Evolutionary conservation across 2,113 vertebrate species (phyloP), one percentile per base, ranked within the genome.

Genomic region (Xenopus borealis): DNA sequence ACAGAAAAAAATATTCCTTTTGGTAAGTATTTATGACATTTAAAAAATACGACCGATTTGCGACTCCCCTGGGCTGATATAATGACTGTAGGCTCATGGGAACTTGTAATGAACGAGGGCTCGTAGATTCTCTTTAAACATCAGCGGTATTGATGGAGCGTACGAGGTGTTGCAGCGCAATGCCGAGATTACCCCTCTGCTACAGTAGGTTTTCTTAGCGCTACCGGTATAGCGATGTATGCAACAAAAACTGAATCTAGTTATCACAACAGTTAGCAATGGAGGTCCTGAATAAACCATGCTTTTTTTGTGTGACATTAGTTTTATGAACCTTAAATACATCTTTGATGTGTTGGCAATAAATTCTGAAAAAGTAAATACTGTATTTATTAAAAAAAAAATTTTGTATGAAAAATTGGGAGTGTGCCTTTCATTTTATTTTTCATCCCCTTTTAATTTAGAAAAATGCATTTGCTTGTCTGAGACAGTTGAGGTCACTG

Each of bases 281-380:
- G 86, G 90, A 93, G 91, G 92, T 92, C 87, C 82, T 85, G 90
- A 92, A 91, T 92, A 95, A 91, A 92, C 89, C 92, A 92, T 93
- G 89, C 95, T 91, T 50, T 40, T 33, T 33, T 92, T n/a, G n/a
- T 91, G 94, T 92, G 84, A 92, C 89, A 85, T 91, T 93, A 90
- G 92, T 96, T 94, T 96, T 94, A 93, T 83, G 91, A 93, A 89
- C 92, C 89, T 87, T 94, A 93, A 94, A 93, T 91, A 78, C 91
- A 89, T 90, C 86, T 93, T 91, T 90, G 91, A 91, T 91, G 94
- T 95, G 88, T 92, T 94, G 95, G 93, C 96, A 95, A 95, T 95
- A 96, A 94, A 94, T 95, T 95, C 94, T 94, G 93, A 89, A 92
- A 95, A 98, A 93, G n/a, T 95, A 92, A 55, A 95, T 98, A n/a